Evolutionary conservation across 2,888 invertebrate genomes (phyloP), one percentile per base, ranked within the genome.

Genomic region (Cephalotes varians): DNA sequence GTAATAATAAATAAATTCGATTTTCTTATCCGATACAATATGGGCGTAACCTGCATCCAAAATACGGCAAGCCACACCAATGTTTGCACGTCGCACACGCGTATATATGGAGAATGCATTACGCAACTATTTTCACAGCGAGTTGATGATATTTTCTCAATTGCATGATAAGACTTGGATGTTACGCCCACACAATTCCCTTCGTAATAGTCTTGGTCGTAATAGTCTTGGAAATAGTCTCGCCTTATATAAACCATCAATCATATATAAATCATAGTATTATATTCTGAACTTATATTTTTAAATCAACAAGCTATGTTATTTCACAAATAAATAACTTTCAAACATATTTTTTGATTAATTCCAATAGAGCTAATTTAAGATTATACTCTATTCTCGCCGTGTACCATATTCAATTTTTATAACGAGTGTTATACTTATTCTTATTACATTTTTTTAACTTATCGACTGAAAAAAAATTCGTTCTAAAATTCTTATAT

Each of bases 101-200:
- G 76, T 73, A 56, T 47, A 34, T 82, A 67, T 62, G 72, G 65
- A 69, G 58, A 72, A 54, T 56, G 72, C 81, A 56, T 80, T 79
- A 80, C 80, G 73, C 76, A 88, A 85, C 86, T 88, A 85, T 87
- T 87, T 87, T 81, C 85, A 81, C 81, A 83, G 74, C 28, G 28
- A 28, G 73, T 74, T 76, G 84, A 86, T 84, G 51, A 69, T 82
- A 79, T 79, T 79, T 79, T 58, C 34, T 71, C 77, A 79, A 79
- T 79, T 47, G 77, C 25, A 9, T 51, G 77, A 79, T 79, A 79
- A 79, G 77, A 56, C 77, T 34, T 77, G 10, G 69, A 77, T 54
- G 54, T 77, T 56, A 25, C 71, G 56, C 77, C 77, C 54, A 77
- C 77, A 18, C 40, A 40, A 54, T 51, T 51, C 9, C 12, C 37